A percentile compares a stretch with the other conserved stretches of the same genome.
These are phyloP conservation scores for Chiropotes sagulatus DNA, from an alignment of 2,797 vertebrate genomes.

Conservation along the genomic window DNA sequence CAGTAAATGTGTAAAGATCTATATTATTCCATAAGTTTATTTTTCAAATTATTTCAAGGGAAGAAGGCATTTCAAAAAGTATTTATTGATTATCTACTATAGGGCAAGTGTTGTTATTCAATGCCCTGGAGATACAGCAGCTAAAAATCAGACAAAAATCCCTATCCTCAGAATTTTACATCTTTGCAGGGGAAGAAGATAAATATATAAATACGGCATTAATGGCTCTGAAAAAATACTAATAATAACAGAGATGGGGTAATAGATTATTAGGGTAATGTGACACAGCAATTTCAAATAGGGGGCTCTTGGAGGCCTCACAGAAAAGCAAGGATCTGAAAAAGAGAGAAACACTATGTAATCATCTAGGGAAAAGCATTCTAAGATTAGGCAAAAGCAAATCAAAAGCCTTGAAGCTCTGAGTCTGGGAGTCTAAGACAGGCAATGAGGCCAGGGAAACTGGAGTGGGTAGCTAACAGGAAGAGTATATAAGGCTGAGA, in stretches of 20 bases:
- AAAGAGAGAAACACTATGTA: not conserved
- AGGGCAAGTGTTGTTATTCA: not conserved
- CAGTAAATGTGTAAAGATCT: not conserved
- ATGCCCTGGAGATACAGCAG: not conserved
- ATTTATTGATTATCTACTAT: not conserved
- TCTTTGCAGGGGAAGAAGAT: not conserved
- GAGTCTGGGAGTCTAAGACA: not conserved
- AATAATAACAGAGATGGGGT: not conserved
- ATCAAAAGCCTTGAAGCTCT: not conserved
- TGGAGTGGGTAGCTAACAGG: not conserved
- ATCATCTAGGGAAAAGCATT: not conserved
- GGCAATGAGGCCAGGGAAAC: not conserved
- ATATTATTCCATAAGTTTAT: not conserved
- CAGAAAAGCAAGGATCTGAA: not conserved
- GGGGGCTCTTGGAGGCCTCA: not conserved
- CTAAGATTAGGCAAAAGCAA: not conserved
- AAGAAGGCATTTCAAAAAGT: not conserved
- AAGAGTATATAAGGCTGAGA: not conserved
- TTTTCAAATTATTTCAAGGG: constrained; percentile 13
- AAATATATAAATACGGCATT: not conserved
- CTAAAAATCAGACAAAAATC: not conserved
- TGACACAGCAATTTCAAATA: not conserved
- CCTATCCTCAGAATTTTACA: not conserved
- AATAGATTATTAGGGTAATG: not conserved
- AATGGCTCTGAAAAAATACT: not conserved